phyloP scores from a whole-genome alignment of 2,113 vertebrate species.

The pig (Sus scrofa) region DNA sequence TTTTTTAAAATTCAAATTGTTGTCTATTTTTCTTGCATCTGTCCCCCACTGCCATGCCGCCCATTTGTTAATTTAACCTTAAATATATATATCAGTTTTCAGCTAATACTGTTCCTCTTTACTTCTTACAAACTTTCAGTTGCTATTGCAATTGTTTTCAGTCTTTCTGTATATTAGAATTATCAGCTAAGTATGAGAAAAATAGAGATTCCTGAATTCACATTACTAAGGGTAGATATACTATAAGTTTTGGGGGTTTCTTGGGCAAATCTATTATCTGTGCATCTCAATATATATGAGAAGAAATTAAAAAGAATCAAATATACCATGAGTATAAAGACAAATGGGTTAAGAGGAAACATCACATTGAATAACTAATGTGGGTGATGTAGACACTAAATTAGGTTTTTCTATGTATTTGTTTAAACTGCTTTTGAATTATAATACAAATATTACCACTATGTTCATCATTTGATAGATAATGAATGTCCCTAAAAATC shows the following conservation, averaged over 20 bases:
- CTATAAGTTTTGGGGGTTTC: background rate
- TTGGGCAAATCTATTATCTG: background rate
- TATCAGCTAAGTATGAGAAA: background rate
- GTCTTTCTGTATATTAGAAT: background rate
- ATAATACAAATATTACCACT: background rate
- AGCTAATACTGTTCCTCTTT: background rate
- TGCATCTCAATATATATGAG: background rate
- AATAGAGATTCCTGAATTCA: background rate
- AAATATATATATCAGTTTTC: background rate
- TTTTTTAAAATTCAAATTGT: background rate
- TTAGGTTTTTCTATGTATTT: background rate
- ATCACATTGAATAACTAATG: background rate
- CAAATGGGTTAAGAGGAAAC: background rate
- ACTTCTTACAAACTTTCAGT: background rate
- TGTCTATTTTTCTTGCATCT: background rate
- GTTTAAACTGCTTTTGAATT: background rate
- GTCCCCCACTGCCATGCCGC: background rate
- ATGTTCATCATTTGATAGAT: background rate
- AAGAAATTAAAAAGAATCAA: background rate
- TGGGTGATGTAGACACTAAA: background rate
- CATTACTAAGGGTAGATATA: background rate
- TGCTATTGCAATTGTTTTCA: background rate
- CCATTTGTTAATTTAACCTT: constrained; percentile 41
- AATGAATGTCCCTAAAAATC: background rate
- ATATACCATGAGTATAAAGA: background rate